phyloP scores from a whole-genome alignment of 2,888 invertebrate species.

The Drosophila histrio region DNA sequence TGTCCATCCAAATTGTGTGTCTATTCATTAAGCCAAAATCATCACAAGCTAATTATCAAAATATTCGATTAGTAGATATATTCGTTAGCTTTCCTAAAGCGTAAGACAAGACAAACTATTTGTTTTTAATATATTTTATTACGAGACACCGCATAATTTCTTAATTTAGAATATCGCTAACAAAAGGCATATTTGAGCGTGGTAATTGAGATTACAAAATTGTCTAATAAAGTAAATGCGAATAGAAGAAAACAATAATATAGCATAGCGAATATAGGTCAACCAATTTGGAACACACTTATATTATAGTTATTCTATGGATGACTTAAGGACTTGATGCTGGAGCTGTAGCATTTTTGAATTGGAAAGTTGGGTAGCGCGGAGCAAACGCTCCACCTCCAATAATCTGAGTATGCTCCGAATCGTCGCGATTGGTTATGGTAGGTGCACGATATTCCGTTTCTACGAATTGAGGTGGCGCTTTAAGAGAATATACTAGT shows the following conservation, averaged over 20 bases:
- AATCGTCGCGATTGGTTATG: slow-evolving; percentile 88
- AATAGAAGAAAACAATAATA: slow-evolving; percentile 9
- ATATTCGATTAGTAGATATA: too few relatives aligned
- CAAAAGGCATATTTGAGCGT: not conserved
- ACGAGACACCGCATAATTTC: slow-evolving; percentile 2
- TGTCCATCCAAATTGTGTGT: not conserved
- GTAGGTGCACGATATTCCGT: slow-evolving; percentile 87
- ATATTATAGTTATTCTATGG: not conserved
- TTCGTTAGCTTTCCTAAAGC: too few relatives aligned
- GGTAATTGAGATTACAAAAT: slow-evolving; percentile 45
- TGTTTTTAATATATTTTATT: slow-evolving; percentile 12
- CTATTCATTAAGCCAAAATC: too few relatives aligned
- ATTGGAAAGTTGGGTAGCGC: slow-evolving; percentile 87
- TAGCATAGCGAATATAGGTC: slow-evolving; percentile 2
- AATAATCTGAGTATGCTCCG: slow-evolving; percentile 85
- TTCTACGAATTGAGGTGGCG: slow-evolving; percentile 88
- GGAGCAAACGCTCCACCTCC: slow-evolving; percentile 86
- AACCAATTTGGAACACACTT: slow-evolving; percentile 11
- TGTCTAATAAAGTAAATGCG: slow-evolving; percentile 39
- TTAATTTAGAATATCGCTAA: not conserved
- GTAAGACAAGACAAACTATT: not conserved
- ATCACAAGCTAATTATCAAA: too few relatives aligned
- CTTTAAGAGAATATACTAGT: slow-evolving; percentile 82
- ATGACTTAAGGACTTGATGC: slow-evolving; percentile 65
- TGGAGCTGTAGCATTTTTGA: slow-evolving; percentile 86